These are phyloP conservation scores for Chionomys nivalis DNA, from an alignment of 2,113 vertebrate genomes.

Conservation along the genomic window DNA sequence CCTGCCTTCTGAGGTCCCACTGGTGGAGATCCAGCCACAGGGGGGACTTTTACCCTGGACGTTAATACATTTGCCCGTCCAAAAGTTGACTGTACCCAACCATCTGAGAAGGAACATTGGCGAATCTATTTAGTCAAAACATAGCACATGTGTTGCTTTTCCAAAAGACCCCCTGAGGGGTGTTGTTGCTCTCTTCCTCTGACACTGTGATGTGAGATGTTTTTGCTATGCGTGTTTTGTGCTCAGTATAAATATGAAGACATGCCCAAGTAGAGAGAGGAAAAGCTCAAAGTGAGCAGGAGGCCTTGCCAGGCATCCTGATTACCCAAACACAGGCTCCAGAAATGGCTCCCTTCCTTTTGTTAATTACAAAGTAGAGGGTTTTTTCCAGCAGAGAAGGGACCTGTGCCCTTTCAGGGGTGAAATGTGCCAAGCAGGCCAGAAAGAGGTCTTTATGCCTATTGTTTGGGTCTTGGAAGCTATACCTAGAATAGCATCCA, in stretches of 20 bases:
- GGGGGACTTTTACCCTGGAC: background rate
- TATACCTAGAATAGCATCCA: background rate
- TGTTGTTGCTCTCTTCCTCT: constrained; percentile 21
- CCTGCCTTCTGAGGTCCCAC: background rate
- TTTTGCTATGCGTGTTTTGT: constrained; percentile 57
- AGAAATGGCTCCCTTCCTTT: background rate
- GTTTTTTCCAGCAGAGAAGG: constrained; percentile 16
- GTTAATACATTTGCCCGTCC: background rate
- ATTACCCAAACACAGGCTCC: background rate
- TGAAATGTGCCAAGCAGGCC: background rate
- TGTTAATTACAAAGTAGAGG: background rate
- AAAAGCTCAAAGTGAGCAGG: background rate
- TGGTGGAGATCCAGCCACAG: background rate
- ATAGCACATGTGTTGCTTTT: background rate
- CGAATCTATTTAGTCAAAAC: background rate
- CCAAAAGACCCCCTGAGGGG: background rate
- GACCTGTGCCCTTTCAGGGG: background rate
- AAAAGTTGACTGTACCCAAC: background rate
- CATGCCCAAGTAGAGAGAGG: background rate
- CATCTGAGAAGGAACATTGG: background rate
- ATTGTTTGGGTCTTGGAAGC: background rate
- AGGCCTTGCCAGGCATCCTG: background rate
- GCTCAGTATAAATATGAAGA: constrained; percentile 33
- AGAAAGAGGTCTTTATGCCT: background rate
- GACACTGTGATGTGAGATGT: constrained; percentile 4